Evolutionary conservation across 2,797 vertebrate species (phyloP), one percentile per base, ranked within the genome.

Genomic region (Borostomias antarcticus): DNA sequence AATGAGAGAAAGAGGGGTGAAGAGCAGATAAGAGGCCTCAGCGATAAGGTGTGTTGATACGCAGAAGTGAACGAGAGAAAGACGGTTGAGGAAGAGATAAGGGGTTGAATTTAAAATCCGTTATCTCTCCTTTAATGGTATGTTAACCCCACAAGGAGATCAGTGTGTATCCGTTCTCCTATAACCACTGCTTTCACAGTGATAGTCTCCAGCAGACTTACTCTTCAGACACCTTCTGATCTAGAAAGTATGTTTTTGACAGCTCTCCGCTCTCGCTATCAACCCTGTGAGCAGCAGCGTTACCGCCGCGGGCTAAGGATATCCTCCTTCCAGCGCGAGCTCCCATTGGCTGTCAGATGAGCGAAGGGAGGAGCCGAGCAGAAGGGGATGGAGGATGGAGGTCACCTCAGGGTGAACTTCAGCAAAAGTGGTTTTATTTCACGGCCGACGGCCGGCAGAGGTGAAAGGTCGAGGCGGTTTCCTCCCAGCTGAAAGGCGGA

Each of bases 1-100:
- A 29, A 37, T 3, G 43, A 50, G 40, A 11, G 2, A 19, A 8
- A 63, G 40, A 48, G n/a, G 30, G 45, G n/a, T n/a, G n/a, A n/a
- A n/a, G 15, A n/a, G n/a, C n/a, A 76, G 80, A 83, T 86, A 82
- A 85, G 79, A 68, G 50, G 64, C 61, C 48, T 54, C 48, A 74
- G 70, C 74, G 73, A 78, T 85, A 60, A 79, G 71, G 61, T 75
- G 64, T 85, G n/a, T n/a, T 82, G 80, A 84, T 81, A 80, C 83
- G 80, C 71, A 82, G 74, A 13, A 25, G 21, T 13, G n/a, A 29
- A 37, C 3, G 28, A 62, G 37, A 11, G 28, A 19, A 26, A 10
- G 59, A 13, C 21, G 43, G 56, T 56, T 68, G 47, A 70, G 45
- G 32, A 4, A 26, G 54, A 75, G 80, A 83, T 80, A 75, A 77